These are phyloP conservation scores for Sardina pilchardus DNA, from an alignment of 2,113 vertebrate genomes.

Conservation along the genomic window DNA sequence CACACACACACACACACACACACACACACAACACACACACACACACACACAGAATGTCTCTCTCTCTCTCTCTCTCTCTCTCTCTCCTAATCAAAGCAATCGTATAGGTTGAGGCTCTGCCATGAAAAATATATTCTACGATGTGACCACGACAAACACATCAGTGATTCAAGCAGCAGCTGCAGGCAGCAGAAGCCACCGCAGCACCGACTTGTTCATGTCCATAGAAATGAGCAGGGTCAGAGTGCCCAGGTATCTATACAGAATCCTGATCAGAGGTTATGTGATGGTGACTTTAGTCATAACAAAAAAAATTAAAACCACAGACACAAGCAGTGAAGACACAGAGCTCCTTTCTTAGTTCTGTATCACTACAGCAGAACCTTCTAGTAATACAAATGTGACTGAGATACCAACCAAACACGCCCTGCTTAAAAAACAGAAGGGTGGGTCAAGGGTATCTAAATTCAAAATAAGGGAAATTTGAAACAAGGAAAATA, in stretches of 20 bases:
- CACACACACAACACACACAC: too few species aligned
- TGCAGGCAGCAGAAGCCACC: too few species aligned
- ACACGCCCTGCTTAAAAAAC: background rate
- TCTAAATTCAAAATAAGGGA: background rate
- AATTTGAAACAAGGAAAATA: background rate
- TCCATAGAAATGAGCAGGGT: background rate
- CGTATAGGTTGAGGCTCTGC: too few species aligned
- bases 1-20: too few species aligned
- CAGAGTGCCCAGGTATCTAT: background rate
- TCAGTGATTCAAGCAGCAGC: too few species aligned
- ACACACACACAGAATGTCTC: too few species aligned
- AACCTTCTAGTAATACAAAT: background rate
- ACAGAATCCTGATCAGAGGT: background rate
- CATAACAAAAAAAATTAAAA: background rate
- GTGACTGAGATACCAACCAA: background rate
- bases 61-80: too few species aligned
- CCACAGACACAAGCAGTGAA: background rate
- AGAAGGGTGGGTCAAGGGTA: background rate
- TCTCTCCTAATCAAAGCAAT: too few species aligned
- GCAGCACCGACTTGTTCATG: too few species aligned
- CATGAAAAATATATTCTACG: too few species aligned
- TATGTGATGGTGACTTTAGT: too few species aligned
- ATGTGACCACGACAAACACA: too few species aligned
- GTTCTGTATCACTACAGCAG: background rate
- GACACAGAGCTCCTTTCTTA: background rate